Evolutionary conservation across 2,113 vertebrate genomes (phyloP).

Genomic region (Fulmarus glacialis): DNA sequence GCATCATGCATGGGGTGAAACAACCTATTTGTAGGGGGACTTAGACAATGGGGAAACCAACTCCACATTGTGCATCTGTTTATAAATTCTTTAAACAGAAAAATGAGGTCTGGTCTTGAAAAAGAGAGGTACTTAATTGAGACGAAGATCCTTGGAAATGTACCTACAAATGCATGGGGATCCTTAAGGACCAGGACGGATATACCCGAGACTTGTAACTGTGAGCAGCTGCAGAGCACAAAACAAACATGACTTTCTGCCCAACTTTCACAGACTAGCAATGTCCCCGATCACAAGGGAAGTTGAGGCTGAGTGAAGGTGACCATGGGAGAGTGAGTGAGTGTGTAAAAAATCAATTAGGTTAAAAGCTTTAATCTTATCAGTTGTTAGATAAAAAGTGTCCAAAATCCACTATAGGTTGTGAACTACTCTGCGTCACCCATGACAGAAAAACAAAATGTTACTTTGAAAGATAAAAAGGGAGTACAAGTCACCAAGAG

Average conservation of each 20-base stretch:
- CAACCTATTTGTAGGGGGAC: background rate
- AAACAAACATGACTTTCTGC: background rate
- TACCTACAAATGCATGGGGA: background rate
- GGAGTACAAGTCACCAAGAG: background rate
- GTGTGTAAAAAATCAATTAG: background rate
- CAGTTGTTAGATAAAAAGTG: background rate
- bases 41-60: background rate
- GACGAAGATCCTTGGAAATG: background rate
- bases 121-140: background rate
- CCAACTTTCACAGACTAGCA: background rate
- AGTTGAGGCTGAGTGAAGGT: background rate
- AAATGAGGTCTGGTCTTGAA: background rate
- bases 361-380: background rate
- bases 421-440: background rate
- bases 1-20: background rate
- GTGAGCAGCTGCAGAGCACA: background rate
- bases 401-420: background rate
- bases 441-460: background rate
- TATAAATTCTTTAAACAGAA: background rate
- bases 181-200: background rate
- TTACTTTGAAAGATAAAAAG: background rate
- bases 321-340: background rate
- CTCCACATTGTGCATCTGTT: background rate
- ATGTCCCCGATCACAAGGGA: fast-evolving
- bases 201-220: background rate